These are phyloP conservation scores for Hirundo rustica DNA, from an alignment of 2,797 vertebrate genomes.

Conservation along the genomic window DNA sequence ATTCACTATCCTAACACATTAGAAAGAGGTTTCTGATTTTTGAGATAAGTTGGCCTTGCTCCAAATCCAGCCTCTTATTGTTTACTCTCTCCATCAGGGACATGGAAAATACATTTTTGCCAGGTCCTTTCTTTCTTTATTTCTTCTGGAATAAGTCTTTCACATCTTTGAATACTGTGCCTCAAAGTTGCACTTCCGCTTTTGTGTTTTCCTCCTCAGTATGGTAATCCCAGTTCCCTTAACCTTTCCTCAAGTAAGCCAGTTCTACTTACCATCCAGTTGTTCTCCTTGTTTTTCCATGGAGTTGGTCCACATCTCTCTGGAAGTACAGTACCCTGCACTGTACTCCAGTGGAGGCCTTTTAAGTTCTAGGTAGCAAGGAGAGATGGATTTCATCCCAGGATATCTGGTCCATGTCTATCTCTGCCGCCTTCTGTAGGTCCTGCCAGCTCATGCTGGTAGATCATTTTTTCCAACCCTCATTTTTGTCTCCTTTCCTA, in stretches of 20 bases:
- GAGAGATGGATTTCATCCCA: background rate
- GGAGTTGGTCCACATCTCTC: background rate
- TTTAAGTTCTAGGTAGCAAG: background rate
- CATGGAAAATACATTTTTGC: background rate
- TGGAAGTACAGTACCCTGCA: background rate
- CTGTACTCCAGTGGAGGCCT: background rate
- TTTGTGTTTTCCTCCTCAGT: accelerated
- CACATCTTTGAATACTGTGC: background rate
- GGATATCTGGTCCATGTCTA: background rate
- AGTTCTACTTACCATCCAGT: background rate
- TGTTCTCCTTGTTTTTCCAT: background rate
- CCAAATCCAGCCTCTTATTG: background rate
- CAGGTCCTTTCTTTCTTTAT: background rate
- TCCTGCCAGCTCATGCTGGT: background rate
- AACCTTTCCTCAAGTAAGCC: background rate
- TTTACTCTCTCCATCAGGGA: background rate
- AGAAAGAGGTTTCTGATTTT: background rate
- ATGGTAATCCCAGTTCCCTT: background rate
- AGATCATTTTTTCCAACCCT: background rate
- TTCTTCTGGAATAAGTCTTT: background rate
- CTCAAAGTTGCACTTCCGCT: background rate
- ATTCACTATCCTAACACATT: background rate
- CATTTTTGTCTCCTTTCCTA: background rate
- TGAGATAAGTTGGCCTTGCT: background rate
- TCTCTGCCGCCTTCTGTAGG: background rate